These are phyloP conservation scores for Pogonocichla stellata DNA, from an alignment of 2,113 vertebrate genomes.

Conservation along the genomic window DNA sequence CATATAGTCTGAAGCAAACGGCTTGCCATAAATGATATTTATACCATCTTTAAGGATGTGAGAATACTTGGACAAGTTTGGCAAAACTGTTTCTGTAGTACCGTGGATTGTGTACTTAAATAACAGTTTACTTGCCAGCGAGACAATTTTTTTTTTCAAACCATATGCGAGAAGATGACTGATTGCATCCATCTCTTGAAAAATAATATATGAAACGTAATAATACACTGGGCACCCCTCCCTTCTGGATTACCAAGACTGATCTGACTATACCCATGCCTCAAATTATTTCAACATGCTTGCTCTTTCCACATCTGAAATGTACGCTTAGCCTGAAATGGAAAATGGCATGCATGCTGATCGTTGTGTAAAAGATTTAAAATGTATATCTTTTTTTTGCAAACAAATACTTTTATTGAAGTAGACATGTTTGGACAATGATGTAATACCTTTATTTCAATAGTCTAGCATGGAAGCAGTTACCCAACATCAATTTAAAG, in stretches of 20 bases:
- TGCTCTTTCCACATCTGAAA: conserved; percentile 80
- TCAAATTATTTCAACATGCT: conserved; percentile 84
- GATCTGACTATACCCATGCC: conserved; percentile 75
- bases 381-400: conserved; percentile 63
- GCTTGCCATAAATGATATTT: conserved; percentile 85
- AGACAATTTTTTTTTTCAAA: conserved; percentile 75
- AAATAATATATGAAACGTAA: conserved; percentile 80
- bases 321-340: conserved; percentile 71
- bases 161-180: conserved; percentile 71
- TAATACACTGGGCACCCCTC: conserved; percentile 75
- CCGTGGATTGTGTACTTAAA: conserved; percentile 83
- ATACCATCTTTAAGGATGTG: conserved; percentile 81
- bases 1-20: conserved; percentile 77
- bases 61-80: conserved; percentile 85
- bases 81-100: conserved; percentile 83
- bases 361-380: conserved; percentile 67
- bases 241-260: conserved; percentile 76
- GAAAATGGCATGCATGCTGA: conserved; percentile 81
- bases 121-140: conserved; percentile 79
- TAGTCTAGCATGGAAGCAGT: conserved; percentile 71
- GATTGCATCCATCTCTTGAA: conserved; percentile 70
- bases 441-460: conserved; percentile 75
- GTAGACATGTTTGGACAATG: conserved; percentile 68
- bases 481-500: conserved; percentile 74
- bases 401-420: conserved; percentile 77